Evolutionary conservation across 2,797 vertebrate genomes (phyloP).

Genomic region (Dendrocincla fuliginosa): DNA sequence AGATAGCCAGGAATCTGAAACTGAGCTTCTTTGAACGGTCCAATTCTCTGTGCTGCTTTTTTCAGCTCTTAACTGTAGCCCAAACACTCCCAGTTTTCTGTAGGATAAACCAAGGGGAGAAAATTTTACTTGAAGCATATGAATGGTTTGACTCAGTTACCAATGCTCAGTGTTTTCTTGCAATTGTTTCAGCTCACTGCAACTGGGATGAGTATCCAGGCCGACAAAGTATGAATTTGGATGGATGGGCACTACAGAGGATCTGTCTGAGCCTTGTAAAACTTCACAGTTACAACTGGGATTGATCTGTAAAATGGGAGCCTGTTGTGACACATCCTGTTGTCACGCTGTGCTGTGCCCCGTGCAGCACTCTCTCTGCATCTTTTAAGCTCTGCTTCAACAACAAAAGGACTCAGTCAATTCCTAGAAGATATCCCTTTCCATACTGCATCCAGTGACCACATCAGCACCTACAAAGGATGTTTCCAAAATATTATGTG

Average conservation of each 20-base stretch:
- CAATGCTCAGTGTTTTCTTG: neutral
- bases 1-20: slow-evolving; percentile 16
- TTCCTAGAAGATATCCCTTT: neutral
- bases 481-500: neutral
- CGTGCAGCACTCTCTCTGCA: neutral
- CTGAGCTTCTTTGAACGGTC: neutral
- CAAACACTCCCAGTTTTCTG: neutral
- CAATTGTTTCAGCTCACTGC: neutral
- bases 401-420: neutral
- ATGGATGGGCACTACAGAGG: neutral
- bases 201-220: neutral
- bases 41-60: slow-evolving; percentile 30
- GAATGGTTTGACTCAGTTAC: neutral
- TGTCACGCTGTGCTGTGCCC: neutral
- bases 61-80: neutral
- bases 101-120: neutral
- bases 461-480: neutral
- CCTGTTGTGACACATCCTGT: neutral
- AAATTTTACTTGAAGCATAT: neutral
- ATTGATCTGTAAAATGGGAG: neutral
- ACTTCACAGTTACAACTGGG: neutral
- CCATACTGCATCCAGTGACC: neutral
- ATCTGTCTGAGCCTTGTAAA: neutral
- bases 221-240: neutral
- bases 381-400: neutral